Evolutionary conservation across 2,797 vertebrate genomes (phyloP).

Genomic region (Erpetoichthys calabaricus): DNA sequence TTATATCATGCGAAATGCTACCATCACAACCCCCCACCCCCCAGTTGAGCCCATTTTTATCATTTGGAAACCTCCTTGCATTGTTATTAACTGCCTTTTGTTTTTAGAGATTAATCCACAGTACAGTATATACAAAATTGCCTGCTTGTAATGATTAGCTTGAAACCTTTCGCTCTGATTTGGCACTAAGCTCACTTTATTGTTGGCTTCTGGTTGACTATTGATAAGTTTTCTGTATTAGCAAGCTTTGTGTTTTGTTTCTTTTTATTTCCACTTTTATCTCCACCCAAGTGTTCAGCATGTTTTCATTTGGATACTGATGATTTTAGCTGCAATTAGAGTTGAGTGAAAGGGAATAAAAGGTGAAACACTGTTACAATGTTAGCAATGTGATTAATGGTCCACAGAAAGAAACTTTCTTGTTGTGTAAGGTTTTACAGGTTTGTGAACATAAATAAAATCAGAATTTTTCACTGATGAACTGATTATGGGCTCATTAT

Average conservation of each 20-base stretch:
- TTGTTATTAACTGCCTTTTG: constrained; percentile 19
- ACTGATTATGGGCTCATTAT: not conserved
- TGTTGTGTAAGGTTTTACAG: too few species aligned
- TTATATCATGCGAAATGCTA: constrained; percentile 22
- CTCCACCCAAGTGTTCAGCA: constrained; percentile 18
- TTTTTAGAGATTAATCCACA: constrained; percentile 31
- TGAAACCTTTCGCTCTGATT: constrained; percentile 16
- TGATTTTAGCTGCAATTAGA: constrained; percentile 27
- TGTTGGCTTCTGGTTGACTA: constrained; percentile 21
- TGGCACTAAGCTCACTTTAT: constrained; percentile 21
- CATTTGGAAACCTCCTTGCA: constrained; percentile 36
- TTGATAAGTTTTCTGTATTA: constrained; percentile 25
- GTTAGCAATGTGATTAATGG: not conserved
- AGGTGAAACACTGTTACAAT: constrained; percentile 8
- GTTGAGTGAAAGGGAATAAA: constrained; percentile 19
- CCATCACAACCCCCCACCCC: constrained; percentile 32
- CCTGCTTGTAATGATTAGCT: constrained; percentile 32
- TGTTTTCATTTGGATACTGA: constrained; percentile 31
- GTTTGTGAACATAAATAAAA: too few species aligned
- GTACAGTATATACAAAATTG: constrained; percentile 30
- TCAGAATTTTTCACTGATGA: not conserved
- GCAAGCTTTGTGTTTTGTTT: constrained; percentile 6
- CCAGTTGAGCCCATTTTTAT: constrained; percentile 19
- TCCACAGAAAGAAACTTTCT: constrained; percentile 38
- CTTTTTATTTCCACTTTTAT: not conserved